Evolutionary conservation across 1,140 invertebrate genomes (phyloP), one percentile per base, ranked within the genome.

Genomic region (Artemia franciscana): DNA sequence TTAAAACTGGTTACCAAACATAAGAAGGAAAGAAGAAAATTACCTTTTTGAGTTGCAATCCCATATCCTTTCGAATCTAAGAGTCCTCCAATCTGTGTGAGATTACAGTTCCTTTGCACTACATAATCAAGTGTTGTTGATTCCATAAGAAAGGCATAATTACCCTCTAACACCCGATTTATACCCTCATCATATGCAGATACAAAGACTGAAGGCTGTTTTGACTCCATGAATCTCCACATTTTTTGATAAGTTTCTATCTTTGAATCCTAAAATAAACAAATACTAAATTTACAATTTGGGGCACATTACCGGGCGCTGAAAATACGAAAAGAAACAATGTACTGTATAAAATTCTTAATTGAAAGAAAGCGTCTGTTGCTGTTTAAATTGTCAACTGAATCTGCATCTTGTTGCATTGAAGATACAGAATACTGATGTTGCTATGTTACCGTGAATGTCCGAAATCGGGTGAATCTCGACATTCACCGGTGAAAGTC

Each of bases 71-170:
- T 84, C 5, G 78, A 80, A 64, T 83, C 81, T 3, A 60, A 62
- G 0, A 96, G 78, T 1, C 92, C 93, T 0, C 94, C 94, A 51
- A 98, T 91, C 79, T 98, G 92, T 26, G 94, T 98, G 3, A 98
- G 77, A 74, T 97, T 95, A 73, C 94, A 98, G 70, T 98, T 88
- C 60, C 93, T 77, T 75, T 98, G 91, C 0, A 94, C 88, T 0
- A 84, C 84, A 70, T 94, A 95, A 73, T 98, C 95, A 59, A 98
- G 75, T 82, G 95, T 96, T 0, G 92, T 95, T 0, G 91, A 96
- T 76, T 98, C 95, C 89, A 98, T 97, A 23, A 98, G 79, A 71
- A 95, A 98, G 0, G 95, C 95, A 71, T 97, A 98, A 70, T 95
- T 87, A 0, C 91, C 90, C 60, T 83, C 79, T 57, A 91, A 71